Conservation (phyloP, 2,797 vertebrate genomes). For the Pelodytes ibericus region DNA sequence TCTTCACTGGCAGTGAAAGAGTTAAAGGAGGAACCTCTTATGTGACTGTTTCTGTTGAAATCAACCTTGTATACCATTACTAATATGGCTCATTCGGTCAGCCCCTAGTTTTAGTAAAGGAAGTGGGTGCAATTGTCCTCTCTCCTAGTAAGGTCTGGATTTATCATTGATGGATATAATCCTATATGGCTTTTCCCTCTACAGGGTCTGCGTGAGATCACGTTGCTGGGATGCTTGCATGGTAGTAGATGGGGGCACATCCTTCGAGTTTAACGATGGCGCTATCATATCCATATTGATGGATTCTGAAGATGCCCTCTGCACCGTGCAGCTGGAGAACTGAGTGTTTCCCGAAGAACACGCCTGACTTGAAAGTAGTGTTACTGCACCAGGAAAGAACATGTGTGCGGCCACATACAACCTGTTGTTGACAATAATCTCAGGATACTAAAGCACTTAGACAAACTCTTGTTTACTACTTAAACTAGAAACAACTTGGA, state of each 20-base stretch:
- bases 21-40: no score
- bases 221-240: slow-evolving; percentile 98
- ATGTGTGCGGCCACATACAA: slow-evolving; percentile 56
- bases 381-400: slow-evolving; percentile 12
- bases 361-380: slow-evolving; percentile 13
- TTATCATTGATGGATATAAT: not conserved
- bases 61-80: no score
- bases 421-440: slow-evolving; percentile 56
- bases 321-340: slow-evolving; percentile 84
- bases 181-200: slow-evolving; percentile 12
- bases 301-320: slow-evolving; percentile 84
- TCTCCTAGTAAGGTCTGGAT: no score
- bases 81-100: no score
- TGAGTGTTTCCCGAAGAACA: slow-evolving; percentile 57
- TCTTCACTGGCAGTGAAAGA: no score
- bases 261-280: slow-evolving; percentile 97
- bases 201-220: slow-evolving; percentile 90
- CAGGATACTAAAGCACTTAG: slow-evolving; percentile 53
- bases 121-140: no score
- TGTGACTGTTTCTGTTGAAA: no score
- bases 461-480: slow-evolving; percentile 11
- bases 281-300: slow-evolving; percentile 89
- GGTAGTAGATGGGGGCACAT: slow-evolving; percentile 96
- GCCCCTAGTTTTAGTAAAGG: no score
- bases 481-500: not conserved